Evolutionary conservation across 2,797 vertebrate species (phyloP).

Genomic region (Chaenodraco wilsoni): DNA sequence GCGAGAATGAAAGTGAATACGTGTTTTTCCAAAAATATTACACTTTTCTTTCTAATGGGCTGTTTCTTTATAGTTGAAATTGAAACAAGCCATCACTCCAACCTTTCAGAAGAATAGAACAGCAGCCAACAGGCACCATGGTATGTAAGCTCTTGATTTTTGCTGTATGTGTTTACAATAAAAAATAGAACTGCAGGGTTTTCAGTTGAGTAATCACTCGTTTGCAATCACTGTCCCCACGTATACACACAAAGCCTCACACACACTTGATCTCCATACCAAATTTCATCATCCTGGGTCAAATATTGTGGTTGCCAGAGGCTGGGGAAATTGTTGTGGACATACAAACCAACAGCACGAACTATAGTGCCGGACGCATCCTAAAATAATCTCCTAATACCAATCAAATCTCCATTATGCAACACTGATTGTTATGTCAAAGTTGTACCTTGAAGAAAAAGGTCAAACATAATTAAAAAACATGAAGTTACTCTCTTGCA

Average conservation of each 20-base stretch:
- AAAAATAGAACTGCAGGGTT: background rate
- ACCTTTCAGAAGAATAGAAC: conserved; percentile 62
- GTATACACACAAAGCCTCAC: no score
- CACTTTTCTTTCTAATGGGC: background rate
- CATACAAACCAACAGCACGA: no score
- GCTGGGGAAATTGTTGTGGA: no score
- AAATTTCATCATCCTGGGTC: no score
- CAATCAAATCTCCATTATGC: conserved; percentile 5
- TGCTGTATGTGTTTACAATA: background rate
- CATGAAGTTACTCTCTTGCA: background rate
- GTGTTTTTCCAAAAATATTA: background rate
- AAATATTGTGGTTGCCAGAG: no score
- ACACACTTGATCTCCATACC: no score
- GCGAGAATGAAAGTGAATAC: background rate
- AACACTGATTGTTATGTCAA: conserved; percentile 4
- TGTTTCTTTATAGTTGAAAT: conserved; percentile 73
- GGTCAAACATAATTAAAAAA: conserved; percentile 5
- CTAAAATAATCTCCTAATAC: background rate
- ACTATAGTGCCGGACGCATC: no score
- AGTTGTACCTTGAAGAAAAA: background rate
- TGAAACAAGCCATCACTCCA: conserved; percentile 83
- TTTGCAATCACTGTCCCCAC: no score
- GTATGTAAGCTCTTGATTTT: conserved; percentile 55
- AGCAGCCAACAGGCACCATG: conserved; percentile 32
- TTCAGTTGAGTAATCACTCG: background rate